Evolutionary conservation across 2,113 vertebrate species (phyloP).

Genomic region (Salvelinus namaycush): DNA sequence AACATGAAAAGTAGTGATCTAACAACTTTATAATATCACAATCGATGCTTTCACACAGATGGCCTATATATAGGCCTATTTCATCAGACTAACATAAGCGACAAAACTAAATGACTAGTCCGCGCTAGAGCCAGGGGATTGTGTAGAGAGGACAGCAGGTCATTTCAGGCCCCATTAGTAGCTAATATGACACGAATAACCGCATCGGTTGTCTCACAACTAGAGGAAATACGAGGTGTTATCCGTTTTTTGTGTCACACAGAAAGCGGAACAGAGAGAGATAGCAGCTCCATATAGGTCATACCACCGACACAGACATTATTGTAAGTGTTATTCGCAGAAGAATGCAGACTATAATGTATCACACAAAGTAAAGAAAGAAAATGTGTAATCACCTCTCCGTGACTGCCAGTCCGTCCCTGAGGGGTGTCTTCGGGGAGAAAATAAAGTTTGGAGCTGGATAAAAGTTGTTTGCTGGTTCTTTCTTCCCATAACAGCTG

Average conservation of each 20-base stretch:
- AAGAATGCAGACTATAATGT: conserved; percentile 6
- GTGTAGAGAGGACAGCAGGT: neutral
- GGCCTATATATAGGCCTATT: neutral
- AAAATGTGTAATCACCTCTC: conserved; percentile 77
- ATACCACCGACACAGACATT: neutral
- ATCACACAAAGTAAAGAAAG: conserved; percentile 8
- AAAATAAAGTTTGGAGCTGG: conserved; percentile 88
- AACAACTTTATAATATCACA: conserved; percentile 48
- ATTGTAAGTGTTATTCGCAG: conserved; percentile 1
- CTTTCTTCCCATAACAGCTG: conserved; percentile 86
- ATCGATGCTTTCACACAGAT: conserved; percentile 9
- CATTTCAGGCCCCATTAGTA: neutral
- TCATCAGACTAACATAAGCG: conserved; percentile 2
- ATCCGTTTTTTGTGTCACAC: conserved; percentile 25
- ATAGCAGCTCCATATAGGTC: neutral
- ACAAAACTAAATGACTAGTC: neutral
- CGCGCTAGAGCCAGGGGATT: neutral
- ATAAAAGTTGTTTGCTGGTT: conserved; percentile 83
- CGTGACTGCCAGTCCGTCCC: conserved; percentile 80
- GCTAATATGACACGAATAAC: conserved; percentile 2
- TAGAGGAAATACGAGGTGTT: conserved; percentile 38
- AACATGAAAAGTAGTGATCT: conserved; percentile 36
- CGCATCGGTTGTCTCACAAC: conserved; percentile 39
- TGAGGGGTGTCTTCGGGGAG: conserved; percentile 84
- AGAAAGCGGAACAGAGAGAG: conserved; percentile 42